These are phyloP conservation scores for Drosophila guanche DNA, from an alignment of 1,140 invertebrate species.

Conservation along the genomic window DNA sequence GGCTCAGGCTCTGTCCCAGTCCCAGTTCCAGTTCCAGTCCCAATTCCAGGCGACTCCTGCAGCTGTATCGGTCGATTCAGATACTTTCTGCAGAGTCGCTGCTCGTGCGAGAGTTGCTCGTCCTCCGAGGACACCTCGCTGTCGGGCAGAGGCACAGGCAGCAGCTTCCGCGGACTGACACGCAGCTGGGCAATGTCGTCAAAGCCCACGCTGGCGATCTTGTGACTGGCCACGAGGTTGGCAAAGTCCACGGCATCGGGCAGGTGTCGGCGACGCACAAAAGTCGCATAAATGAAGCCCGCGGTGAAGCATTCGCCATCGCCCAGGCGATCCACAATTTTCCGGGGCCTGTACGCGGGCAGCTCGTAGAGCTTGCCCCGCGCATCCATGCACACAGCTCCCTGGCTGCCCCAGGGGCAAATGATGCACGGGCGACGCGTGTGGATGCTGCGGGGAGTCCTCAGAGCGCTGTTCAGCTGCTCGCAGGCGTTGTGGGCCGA, in stretches of 20 bases:
- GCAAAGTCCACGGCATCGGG: conserved; percentile 84
- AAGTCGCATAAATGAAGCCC: conserved; percentile 84
- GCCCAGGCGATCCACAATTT: conserved; percentile 87
- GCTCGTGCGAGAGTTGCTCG: neutral
- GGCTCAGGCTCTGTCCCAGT: no score
- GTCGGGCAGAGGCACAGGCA: neutral
- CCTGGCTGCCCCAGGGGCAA: conserved; percentile 88
- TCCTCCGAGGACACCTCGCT: neutral
- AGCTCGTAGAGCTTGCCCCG: conserved; percentile 83
- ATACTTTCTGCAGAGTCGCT: conserved; percentile 13
- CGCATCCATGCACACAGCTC: conserved; percentile 85
- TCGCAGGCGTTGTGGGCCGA: conserved; percentile 20
- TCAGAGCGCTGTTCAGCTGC: conserved; percentile 14
- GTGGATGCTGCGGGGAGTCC: conserved; percentile 17
- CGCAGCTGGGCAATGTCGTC: conserved; percentile 39
- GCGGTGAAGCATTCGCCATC: conserved; percentile 87
- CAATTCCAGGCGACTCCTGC: no score
- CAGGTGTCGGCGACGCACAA: conserved; percentile 26
- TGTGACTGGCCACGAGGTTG: conserved; percentile 86
- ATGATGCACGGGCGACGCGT: conserved; percentile 83
- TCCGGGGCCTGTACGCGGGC: conserved; percentile 84
- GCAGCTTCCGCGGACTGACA: neutral
- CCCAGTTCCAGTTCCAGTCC: no score
- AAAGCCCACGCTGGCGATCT: conserved; percentile 86
- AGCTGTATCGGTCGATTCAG: neutral